These are phyloP conservation scores for Bradypus variegatus DNA, from an alignment of 2,797 vertebrate species.

Conservation along the genomic window DNA sequence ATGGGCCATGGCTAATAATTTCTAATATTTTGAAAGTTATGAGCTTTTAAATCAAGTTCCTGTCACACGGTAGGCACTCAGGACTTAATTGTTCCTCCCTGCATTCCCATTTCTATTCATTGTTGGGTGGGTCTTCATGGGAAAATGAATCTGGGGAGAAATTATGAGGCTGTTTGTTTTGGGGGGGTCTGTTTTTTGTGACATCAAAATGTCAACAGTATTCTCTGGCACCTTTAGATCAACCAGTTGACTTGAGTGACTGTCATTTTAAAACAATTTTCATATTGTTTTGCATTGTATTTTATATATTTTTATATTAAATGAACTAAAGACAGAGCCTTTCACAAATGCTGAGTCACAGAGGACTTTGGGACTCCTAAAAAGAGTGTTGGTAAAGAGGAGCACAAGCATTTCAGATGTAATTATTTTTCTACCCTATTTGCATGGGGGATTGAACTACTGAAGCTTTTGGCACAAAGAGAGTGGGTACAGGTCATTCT, in stretches of 20 bases:
- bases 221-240: not conserved
- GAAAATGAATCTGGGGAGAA: not conserved
- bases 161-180: not conserved
- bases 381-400: not conserved
- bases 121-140: not conserved
- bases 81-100: not conserved
- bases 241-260: not conserved
- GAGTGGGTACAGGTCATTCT: too few relatives aligned
- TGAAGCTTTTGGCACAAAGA: not conserved
- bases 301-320: not conserved
- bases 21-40: not conserved
- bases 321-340: constrained; percentile 14
- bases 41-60: not conserved
- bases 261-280: not conserved
- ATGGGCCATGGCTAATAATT: not conserved
- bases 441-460: not conserved
- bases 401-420: not conserved
- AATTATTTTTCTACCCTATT: not conserved
- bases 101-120: not conserved
- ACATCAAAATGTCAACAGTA: not conserved
- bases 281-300: not conserved
- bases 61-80: not conserved
- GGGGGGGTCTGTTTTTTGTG: not conserved
- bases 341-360: not conserved
- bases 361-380: not conserved